Percentiles rank a stretch among this genome's conserved stretches.
Conservation (phyloP, 2,888 invertebrate genomes). For the Ariolimax columbianus region DNA sequence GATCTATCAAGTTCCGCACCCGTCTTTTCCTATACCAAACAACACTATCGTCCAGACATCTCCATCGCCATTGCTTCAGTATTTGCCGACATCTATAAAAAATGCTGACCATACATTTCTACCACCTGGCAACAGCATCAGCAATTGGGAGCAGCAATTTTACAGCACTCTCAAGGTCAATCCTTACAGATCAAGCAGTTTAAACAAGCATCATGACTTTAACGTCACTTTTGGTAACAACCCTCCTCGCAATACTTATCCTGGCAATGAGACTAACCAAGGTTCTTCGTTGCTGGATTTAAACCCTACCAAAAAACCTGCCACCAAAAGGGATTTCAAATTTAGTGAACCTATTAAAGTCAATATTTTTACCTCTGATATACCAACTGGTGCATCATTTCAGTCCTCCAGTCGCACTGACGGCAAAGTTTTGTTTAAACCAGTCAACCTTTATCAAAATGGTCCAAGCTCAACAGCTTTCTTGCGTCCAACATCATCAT, state of each 20-base stretch:
- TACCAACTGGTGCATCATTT: neutral
- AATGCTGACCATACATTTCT: neutral
- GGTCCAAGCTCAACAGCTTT: neutral
- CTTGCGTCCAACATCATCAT: neutral
- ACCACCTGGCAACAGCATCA: neutral
- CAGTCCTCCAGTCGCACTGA: neutral
- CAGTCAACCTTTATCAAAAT: neutral
- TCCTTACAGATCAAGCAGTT: slow-evolving; percentile 30
- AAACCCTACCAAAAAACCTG: neutral
- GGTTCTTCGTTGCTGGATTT: neutral
- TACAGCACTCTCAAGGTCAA: slow-evolving; percentile 49
- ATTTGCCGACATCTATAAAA: neutral
- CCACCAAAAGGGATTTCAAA: neutral
- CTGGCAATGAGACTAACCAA: neutral
- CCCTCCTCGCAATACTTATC: neutral
- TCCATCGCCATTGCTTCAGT: neutral
- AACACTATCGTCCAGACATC: neutral
- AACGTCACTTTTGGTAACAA: neutral
- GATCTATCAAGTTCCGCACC: neutral
- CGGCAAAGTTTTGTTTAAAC: neutral
- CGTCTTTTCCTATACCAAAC: neutral
- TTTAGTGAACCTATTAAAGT: slow-evolving; percentile 32
- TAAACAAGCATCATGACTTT: neutral
- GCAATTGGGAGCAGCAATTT: slow-evolving; percentile 52
- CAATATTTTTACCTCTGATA: neutral